Evolutionary conservation across 2,888 invertebrate species (phyloP), one percentile per base, ranked within the genome.

Genomic region (Plutella xylostella): DNA sequence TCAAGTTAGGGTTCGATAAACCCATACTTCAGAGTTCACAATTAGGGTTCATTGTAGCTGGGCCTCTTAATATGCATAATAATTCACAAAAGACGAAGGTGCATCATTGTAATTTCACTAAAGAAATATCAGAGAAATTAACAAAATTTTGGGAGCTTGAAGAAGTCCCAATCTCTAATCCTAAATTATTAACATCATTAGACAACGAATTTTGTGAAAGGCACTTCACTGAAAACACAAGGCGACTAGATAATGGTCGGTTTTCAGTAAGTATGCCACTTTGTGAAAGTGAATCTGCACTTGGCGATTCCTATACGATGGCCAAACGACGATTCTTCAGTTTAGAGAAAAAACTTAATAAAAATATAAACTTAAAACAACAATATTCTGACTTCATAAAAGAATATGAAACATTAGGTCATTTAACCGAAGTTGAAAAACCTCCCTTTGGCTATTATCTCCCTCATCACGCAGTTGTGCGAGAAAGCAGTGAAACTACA

Each of bases 401-500:
- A 2, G 51, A 53, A 38, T 51, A 48, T 37, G 20, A 38, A 18
- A 18, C 17, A 0, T 42, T 53, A 31, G 49, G 48, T 14, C 55
- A 53, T 21, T 34, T 50, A 40, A 39, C 41, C n/a, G 43, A 45
- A 42, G 42, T 51, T 43, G 30, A 38, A 19, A 17, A 11, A 6
- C 21, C 35, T 1, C 4, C 43, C 28, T 31, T 41, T 18, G 49
- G 50, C 7, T 49, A 46, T 34, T 55, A 49, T 39, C n/a, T 56
- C 11, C 51, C 55, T 4, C 55, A 55, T 48, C 55, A 55, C 15
- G 50, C 48, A 0, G 54, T 55, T 1, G 21, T 55, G 0, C 43
- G 47, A 1, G 46, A 51, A 18, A n/a, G 25, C 7, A 49, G 50
- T 15, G 54, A 55, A 19, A 51, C 54, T 0, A 55, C 55, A 0